Base-by-base conservation (phyloP, 2,113 vertebrate species). In the Equus przewalskii region DNA sequence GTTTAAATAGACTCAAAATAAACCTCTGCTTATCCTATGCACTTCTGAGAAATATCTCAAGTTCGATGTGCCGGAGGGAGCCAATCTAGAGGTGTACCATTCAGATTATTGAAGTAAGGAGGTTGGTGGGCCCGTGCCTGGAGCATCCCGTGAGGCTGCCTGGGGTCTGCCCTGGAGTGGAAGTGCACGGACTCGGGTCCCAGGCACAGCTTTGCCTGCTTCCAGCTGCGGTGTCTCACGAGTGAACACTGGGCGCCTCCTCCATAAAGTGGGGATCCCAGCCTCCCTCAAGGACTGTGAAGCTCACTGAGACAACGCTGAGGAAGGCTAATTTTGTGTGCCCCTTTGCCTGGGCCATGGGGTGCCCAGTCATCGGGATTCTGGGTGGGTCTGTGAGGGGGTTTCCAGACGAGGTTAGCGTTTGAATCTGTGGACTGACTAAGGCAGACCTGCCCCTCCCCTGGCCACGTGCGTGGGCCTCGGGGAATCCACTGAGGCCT, bases 91-190 rank as follows among this genome's bases (percentile, higher is more conserved):
- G 56, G 16, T 15, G 1, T 1, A 22, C 26, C 51, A 4, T 15
- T 49, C 21, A 22, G 46, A 58, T 58, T 58, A 14, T 21, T 44
- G 49, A 58, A 69, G 26, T 28, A 7, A 13, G 18, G 30, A 14
- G 12, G 28, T 28, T 30, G 72, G 60, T 46, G 46, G 19, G 51
- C 21, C 67, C 6, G 18, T 21, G 30, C 33, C 46, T 67, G 4
- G 19, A n/a, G 28, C 3, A 10, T 7, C 30, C 19, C 3, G 0
- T 21, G 46, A 26, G 16, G 9, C 16, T 26, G 22, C 21, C 30
- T 72, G 26, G 36, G 16, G 14, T 44, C 15, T 44, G 73, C 2
- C 60, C 64, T 3, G 18, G 30, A 24, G 8, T 2, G 72, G 36
- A 79, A 86, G 14, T 3, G 15, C 22, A 22, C 9, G 4, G 8